Evolutionary conservation across 1,140 invertebrate genomes (phyloP), one percentile per base, ranked within the genome.

Genomic region (Ceratoteleas bidentatus): DNA sequence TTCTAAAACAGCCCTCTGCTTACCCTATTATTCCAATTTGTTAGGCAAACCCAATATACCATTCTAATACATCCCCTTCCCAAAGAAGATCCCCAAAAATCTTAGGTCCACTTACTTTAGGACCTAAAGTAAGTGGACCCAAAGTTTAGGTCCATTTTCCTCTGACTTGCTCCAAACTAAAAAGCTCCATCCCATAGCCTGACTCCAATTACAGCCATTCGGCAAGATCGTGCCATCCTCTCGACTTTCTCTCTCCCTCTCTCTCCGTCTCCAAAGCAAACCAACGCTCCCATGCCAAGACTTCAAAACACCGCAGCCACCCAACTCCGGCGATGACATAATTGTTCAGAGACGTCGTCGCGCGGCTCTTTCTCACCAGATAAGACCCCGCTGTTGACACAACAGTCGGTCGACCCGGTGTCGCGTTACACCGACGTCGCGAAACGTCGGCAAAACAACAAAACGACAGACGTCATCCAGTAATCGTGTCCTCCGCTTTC

Each of bases 321-420:
- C 24, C 24, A 43, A 43, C 40, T 54, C 33, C 32, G n/a, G 57
- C 24, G 72, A 81, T 84, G 68, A 73, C 73, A 81, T 73, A 76
- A 76, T 77, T 72, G 40, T 57, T 74, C 43, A 70, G 38, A 77
- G 68, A 74, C 49, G 54, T 64, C 69, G 57, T 77, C 81, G 72
- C 49, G 54, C 66, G 45, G 24, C 62, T 72, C 38, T 60, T 68
- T 82, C 62, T 74, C 54, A 73, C 72, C 16, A 81, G 85, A 88
- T 84, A 84, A 85, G 82, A 74, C 6, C 9, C 8, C 7, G 36
- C 53, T 81, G 64, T 86, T 88, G 86, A 82, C 80, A 85, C 80
- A 86, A 84, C 69, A 84, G 14, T 68, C 74, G 52, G 62, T 69
- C 50, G 80, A 58, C 65, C 69, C 77, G 40, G 85, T 84, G 82